Evolutionary conservation across 1,140 invertebrate genomes (phyloP).

Genomic region (Marisa cornuarietis): DNA sequence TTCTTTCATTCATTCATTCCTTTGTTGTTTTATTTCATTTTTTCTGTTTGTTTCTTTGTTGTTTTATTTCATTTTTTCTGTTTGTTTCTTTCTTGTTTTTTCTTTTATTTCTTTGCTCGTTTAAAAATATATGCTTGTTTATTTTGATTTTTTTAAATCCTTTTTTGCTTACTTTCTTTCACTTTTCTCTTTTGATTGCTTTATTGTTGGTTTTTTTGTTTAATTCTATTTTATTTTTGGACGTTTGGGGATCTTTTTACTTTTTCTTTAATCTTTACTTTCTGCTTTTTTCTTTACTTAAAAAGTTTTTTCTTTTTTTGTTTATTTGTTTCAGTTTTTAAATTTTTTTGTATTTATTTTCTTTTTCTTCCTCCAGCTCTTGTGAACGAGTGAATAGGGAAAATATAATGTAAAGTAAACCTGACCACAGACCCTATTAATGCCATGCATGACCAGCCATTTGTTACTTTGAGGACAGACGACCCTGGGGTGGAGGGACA

Average conservation of each 20-base stretch:
- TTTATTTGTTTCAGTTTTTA: too few species aligned
- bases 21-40: not conserved
- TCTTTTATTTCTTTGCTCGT: too few species aligned
- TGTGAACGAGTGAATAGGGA: not conserved
- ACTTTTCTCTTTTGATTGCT: too few species aligned
- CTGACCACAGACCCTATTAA: too few species aligned
- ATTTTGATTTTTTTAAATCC: too few species aligned
- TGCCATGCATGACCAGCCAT: too few species aligned
- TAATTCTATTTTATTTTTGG: not conserved
- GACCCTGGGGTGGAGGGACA: too few species aligned
- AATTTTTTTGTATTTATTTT: too few species aligned
- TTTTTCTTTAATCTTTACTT: too few species aligned
- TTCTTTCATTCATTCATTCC: not conserved
- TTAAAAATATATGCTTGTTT: too few species aligned
- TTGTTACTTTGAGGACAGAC: too few species aligned
- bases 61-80: not conserved
- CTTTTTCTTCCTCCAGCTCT: not conserved
- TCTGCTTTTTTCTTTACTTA: not conserved
- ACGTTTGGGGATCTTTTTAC: not conserved
- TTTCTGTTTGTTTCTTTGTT: not conserved
- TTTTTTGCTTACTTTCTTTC: not conserved
- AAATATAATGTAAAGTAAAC: too few species aligned
- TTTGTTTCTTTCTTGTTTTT: not conserved
- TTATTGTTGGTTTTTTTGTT: not conserved
- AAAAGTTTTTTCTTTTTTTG: not conserved